Conservation (phyloP, 2,113 vertebrate genomes). For the Rallus limicola region DNA sequence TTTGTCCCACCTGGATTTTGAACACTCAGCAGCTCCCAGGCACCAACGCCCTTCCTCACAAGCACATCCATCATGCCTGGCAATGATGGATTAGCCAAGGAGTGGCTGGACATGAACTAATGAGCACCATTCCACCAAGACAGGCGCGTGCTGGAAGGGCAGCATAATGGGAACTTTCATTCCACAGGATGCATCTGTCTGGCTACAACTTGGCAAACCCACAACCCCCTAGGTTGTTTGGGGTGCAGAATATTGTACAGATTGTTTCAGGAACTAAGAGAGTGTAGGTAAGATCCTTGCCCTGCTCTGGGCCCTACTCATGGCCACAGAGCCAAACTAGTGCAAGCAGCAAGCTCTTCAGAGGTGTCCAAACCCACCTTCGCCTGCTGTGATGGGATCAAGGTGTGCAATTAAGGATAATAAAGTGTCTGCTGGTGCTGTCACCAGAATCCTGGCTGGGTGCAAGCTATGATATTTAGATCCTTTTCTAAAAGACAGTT, state of each 20-base stretch:
- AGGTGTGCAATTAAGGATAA: accelerated
- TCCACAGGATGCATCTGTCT: not conserved
- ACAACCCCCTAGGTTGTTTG: not conserved
- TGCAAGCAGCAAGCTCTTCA: not conserved
- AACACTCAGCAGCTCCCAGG: constrained; percentile 33
- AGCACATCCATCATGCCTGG: constrained; percentile 9
- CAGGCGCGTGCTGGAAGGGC: not conserved
- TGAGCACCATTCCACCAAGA: not conserved
- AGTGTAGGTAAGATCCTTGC: not conserved
- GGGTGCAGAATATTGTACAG: not conserved
- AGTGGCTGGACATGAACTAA: constrained; percentile 42
- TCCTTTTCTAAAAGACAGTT: not conserved
- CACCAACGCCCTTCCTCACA: not conserved
- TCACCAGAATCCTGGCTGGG: not conserved
- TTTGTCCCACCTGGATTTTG: constrained; percentile 40
- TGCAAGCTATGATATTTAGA: not conserved
- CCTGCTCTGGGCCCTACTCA: not conserved
- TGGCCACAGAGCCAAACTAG: not conserved
- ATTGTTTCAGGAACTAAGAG: not conserved
- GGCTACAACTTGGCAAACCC: not conserved
- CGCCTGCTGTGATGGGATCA: not conserved
- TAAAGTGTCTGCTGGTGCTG: not conserved
- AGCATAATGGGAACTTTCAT: constrained; percentile 31
- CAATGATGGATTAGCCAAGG: constrained; percentile 42
- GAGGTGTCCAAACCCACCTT: not conserved